Conservation (phyloP, 2,888 invertebrate species). For the Luperina testacea region DNA sequence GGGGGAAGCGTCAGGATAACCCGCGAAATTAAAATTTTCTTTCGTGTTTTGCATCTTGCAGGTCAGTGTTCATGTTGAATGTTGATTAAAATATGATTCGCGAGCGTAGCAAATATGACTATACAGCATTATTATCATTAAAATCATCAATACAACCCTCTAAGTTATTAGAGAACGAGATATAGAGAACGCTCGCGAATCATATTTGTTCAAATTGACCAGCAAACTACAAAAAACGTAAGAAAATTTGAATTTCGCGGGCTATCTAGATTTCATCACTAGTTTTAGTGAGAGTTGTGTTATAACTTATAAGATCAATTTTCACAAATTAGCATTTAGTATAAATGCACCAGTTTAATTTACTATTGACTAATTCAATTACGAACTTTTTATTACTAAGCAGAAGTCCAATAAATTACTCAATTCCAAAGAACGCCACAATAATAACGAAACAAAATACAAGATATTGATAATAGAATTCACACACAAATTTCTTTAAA, state of each 20-base stretch:
- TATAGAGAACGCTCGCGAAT: background rate
- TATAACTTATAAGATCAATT: background rate
- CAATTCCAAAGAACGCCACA: constrained; percentile 11
- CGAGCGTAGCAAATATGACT: background rate
- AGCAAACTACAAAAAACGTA: background rate
- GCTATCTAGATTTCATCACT: background rate
- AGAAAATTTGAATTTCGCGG: no score
- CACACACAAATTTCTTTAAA: constrained; percentile 43
- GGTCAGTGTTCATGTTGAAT: background rate
- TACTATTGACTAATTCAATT: constrained; percentile 12
- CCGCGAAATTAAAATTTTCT: no score
- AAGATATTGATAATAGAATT: constrained; percentile 15
- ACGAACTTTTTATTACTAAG: constrained; percentile 24
- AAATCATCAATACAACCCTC: background rate
- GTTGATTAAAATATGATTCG: background rate
- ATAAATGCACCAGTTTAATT: constrained; percentile 48
- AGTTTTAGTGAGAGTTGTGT: background rate
- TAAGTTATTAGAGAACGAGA: background rate
- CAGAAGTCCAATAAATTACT: constrained; percentile 36
- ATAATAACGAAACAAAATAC: constrained; percentile 34
- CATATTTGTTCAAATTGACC: background rate
- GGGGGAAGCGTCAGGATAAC: no score
- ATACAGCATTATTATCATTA: background rate
- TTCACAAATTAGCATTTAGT: constrained; percentile 24
- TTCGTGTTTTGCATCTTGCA: background rate